phyloP scores from a whole-genome alignment of 2,113 vertebrate genomes.

The Calyptommatus sinebrachiatus region DNA sequence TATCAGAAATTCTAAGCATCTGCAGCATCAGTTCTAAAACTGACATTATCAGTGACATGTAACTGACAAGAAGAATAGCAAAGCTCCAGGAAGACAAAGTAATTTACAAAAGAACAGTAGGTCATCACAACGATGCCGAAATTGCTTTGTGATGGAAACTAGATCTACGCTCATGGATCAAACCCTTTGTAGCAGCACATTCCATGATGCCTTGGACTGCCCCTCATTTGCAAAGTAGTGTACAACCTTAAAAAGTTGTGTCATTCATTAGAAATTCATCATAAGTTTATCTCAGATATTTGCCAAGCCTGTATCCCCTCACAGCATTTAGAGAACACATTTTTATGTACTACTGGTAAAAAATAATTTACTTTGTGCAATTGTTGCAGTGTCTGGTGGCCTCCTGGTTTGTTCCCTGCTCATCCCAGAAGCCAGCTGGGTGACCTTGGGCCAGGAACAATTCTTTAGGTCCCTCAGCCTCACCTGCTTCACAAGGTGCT shows the following conservation, averaged over 20 bases:
- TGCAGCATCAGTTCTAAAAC: slow-evolving; percentile 55
- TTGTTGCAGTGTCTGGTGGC: too few relatives aligned
- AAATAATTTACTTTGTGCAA: too few relatives aligned
- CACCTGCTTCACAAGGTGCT: too few relatives aligned
- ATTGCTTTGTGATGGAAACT: slow-evolving; percentile 54
- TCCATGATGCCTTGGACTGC: slow-evolving; percentile 12
- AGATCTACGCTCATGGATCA: slow-evolving; percentile 21
- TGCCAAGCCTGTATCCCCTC: too few relatives aligned
- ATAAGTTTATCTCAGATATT: slow-evolving; percentile 11
- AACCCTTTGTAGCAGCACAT: slow-evolving; percentile 32
- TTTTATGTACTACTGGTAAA: too few relatives aligned
- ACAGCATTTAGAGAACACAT: too few relatives aligned
- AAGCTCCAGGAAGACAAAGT: slow-evolving; percentile 59
- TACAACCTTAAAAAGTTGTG: slow-evolving; percentile 18
- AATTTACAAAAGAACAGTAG: slow-evolving; percentile 64
- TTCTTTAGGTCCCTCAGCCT: too few relatives aligned
- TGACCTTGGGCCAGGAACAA: too few relatives aligned
- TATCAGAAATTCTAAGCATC: slow-evolving; percentile 59
- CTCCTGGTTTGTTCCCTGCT: too few relatives aligned
- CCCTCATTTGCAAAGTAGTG: slow-evolving; percentile 26
- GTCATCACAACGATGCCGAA: slow-evolving; percentile 50
- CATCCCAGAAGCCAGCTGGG: too few relatives aligned
- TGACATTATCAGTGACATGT: slow-evolving; percentile 63
- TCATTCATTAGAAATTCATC: slow-evolving; percentile 14
- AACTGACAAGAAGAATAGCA: slow-evolving; percentile 55